Conservation (phyloP, 2,113 vertebrate species). For the Pelobates fuscus region DNA sequence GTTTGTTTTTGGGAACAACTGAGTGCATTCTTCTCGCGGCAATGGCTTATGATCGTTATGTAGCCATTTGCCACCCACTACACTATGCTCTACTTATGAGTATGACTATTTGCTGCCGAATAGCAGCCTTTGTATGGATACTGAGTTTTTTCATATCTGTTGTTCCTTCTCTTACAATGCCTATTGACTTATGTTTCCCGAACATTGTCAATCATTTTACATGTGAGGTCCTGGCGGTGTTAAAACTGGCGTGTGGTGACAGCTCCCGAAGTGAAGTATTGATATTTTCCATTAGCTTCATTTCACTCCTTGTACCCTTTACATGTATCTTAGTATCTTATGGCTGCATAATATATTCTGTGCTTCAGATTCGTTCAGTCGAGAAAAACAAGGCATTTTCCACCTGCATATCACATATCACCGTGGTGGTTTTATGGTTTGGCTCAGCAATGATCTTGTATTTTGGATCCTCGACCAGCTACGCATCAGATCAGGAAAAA, state of each 20-base stretch:
- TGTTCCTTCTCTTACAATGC: background rate
- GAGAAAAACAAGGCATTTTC: background rate
- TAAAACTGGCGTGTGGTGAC: background rate
- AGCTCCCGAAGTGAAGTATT: background rate
- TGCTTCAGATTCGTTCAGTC: background rate
- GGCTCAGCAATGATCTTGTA: background rate
- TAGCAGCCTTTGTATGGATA: background rate
- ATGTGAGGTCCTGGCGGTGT: background rate
- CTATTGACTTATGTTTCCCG: background rate
- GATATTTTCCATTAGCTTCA: background rate
- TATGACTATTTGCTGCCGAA: background rate
- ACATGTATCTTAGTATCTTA: background rate
- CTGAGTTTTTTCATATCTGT: background rate
- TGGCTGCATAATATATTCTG: background rate
- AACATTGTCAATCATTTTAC: background rate
- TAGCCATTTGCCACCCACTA: background rate
- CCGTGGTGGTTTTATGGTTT: background rate
- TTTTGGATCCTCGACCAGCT: background rate
- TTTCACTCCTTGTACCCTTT: background rate
- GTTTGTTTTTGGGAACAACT: background rate
- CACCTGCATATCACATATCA: background rate
- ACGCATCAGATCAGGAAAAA: background rate
- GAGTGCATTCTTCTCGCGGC: background rate
- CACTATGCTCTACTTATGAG: background rate
- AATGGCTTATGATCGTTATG: constrained; percentile 5